phyloP scores from a whole-genome alignment of 2,113 vertebrate species.

The Proterorhinus semilunaris region DNA sequence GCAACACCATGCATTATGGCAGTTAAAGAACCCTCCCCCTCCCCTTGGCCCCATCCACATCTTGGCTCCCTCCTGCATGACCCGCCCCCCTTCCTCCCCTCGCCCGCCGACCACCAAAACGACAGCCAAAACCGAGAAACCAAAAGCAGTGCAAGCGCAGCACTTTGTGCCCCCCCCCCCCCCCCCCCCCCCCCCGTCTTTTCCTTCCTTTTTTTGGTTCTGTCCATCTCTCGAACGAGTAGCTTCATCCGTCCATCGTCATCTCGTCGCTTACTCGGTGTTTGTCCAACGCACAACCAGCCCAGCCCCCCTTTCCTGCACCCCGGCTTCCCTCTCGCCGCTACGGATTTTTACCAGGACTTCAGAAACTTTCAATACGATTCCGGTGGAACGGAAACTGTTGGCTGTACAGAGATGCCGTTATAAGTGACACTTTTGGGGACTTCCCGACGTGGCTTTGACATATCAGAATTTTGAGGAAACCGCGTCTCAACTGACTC shows the following conservation, averaged over 20 bases:
- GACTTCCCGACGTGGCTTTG: conserved; percentile 18
- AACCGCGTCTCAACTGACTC: background rate
- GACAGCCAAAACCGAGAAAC: conserved; percentile 79
- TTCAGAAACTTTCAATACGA: background rate
- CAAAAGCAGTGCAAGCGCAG: conserved; percentile 76
- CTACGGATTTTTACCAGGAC: conserved; percentile 8
- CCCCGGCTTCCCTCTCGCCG: background rate
- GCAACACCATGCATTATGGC: conserved; percentile 95
- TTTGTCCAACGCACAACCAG: conserved; percentile 16
- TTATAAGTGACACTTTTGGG: background rate
- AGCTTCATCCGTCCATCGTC: conserved; percentile 67
- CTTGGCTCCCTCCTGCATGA: conserved; percentile 48
- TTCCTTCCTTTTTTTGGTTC: conserved; percentile 23
- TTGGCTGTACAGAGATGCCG: conserved; percentile 14
- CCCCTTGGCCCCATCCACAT: background rate
- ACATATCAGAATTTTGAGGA: conserved; percentile 36
- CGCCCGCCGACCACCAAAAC: conserved; percentile 38
- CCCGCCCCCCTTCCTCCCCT: conserved; percentile 29
- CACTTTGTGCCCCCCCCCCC: conserved; percentile 33
- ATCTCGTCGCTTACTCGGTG: conserved; percentile 23
- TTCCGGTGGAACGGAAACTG: conserved; percentile 22
- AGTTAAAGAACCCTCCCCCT: conserved; percentile 77
- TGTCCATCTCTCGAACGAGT: conserved; percentile 19
- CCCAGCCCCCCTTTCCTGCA: background rate
- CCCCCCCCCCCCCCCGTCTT: conserved; percentile 17